Percentiles rank a stretch among this genome's conserved stretches.
phyloP scores from a whole-genome alignment of 2,888 invertebrate species.

The Panorpa germanica region DNA sequence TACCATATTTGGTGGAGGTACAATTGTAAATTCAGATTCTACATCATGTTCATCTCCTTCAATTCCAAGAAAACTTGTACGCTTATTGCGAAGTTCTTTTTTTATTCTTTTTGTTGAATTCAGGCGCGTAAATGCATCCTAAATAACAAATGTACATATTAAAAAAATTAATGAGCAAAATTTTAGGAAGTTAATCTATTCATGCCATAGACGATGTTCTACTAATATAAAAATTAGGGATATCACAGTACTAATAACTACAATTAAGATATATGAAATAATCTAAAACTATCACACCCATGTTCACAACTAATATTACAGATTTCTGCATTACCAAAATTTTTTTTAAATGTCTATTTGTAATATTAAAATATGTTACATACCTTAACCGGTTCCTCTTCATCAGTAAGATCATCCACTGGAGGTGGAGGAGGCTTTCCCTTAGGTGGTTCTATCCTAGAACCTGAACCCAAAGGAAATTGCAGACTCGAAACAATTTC shows the following conservation, averaged over 20 bases:
- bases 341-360: too few species aligned
- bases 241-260: too few species aligned
- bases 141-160: conserved; percentile 12
- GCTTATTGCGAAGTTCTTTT: conserved; percentile 65
- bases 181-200: too few species aligned
- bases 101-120: conserved; percentile 73
- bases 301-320: too few species aligned
- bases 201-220: too few species aligned
- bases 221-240: too few species aligned
- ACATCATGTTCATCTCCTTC: conserved; percentile 55
- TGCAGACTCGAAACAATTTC: too few species aligned
- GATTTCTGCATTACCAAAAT: too few species aligned
- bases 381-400: conserved; percentile 28
- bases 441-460: conserved; percentile 54
- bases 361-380: too few species aligned
- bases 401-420: conserved; percentile 25
- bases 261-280: too few species aligned
- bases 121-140: conserved; percentile 47
- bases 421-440: conserved; percentile 77
- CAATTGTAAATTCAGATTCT: conserved; percentile 45
- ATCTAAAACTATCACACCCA: too few species aligned
- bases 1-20: conserved; percentile 62
- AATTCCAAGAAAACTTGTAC: conserved; percentile 71
- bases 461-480: conserved; percentile 35
- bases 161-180: background rate